Evolutionary conservation across 2,888 invertebrate genomes (phyloP).

Genomic region (Polydesmus complanatus): DNA sequence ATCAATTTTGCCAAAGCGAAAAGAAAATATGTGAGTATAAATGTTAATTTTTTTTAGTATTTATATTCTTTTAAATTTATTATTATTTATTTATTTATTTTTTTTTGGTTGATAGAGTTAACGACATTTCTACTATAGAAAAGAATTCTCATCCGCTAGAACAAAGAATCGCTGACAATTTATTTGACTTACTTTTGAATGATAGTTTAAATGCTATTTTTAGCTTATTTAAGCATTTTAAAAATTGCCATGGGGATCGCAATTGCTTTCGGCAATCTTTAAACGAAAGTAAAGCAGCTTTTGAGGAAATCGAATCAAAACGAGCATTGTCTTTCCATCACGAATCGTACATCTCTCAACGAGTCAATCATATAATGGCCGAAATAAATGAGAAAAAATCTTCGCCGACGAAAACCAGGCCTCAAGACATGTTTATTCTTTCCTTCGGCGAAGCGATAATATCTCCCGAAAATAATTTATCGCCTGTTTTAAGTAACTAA

Average conservation of each 20-base stretch:
- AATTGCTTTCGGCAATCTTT: not conserved
- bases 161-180: no score
- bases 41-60: no score
- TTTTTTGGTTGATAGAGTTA: no score
- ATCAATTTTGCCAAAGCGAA: no score
- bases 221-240: not conserved
- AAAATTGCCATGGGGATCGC: not conserved
- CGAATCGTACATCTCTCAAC: conserved; percentile 2
- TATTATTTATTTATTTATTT: no score
- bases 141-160: no score
- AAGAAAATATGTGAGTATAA: no score
- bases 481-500: not conserved
- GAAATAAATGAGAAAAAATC: conserved; percentile 7
- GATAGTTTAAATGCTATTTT: not conserved
- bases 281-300: not conserved
- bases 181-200: not conserved
- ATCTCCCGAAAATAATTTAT: not conserved
- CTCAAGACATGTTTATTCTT: conserved; percentile 9
- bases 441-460: conserved; percentile 1
- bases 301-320: not conserved
- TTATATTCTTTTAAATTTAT: no score
- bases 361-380: conserved; percentile 12
- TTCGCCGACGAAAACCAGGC: not conserved
- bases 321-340: not conserved
- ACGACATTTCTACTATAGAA: no score